Base-by-base conservation (phyloP, 2,113 vertebrate genomes). In the Mellivora capensis region DNA sequence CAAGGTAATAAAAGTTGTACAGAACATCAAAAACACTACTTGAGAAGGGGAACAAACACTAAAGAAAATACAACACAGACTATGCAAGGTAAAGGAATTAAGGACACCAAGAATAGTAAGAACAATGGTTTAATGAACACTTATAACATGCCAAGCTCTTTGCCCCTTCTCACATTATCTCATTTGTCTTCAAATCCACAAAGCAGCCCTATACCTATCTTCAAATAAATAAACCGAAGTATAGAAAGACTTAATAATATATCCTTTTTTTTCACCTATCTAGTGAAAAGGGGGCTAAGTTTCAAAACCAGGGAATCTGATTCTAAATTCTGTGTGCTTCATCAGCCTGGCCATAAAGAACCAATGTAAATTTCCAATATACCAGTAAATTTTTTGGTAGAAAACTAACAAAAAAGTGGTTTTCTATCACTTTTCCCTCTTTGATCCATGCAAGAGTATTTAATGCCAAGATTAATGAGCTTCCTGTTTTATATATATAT, bases 391-490 rank as follows among this genome's bases (percentile, higher is more conserved):
- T 42, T 42, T 42, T 42, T 42, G 42, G 42, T 42, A 42, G 42
- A 42, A 42, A 42, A 42, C 42, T 6, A 42, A 4, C 42, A 42
- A 42, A 42, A 42, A 42, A 42, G 42, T 42, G 42, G 42, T 42
- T 4, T 21, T 47, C 52, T 76, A 71, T 10, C 6, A 85, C 1
- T 79, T 82, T 93, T 29, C 34, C 15, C 5, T 87, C 90, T 94
- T 91, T 23, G 4, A 82, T 79, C 59, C 5, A 52, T 39, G 9
- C 47, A 90, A 44, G n/a, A 90, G 49, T 90, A 90, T 15, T 94
- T 82, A 97, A 86, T 87, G 80, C 10, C 7, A 82, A 97, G 91
- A 79, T 49, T 82, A 94, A 87, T 37, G 2, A 67, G 37, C 79
- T 84, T 39, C 9, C 29, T 69, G 8, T 85, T 94, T 86, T 77